Conservation (phyloP, 2,113 vertebrate species). For the Tachysurus vachellii region DNA sequence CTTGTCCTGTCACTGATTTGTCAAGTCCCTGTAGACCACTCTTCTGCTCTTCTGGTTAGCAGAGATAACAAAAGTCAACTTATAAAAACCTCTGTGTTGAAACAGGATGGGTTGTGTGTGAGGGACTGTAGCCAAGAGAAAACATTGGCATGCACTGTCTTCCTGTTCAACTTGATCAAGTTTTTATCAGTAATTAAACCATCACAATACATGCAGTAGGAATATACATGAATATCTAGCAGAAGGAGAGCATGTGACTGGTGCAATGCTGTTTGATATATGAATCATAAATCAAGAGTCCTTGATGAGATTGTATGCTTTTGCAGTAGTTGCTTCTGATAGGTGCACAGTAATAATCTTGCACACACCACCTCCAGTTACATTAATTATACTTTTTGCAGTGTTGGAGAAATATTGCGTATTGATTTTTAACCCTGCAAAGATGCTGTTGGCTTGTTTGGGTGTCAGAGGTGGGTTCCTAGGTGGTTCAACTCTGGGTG, state of each 20-base stretch:
- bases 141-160: neutral
- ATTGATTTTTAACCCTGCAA: neutral
- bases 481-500: no score
- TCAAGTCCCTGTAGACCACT: neutral
- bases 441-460: neutral
- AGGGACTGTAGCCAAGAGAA: neutral
- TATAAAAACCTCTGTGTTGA: neutral
- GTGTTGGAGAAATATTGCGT: neutral
- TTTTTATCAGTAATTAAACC: neutral
- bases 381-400: neutral
- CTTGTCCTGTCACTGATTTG: neutral
- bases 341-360: neutral
- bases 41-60: neutral
- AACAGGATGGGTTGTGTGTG: neutral
- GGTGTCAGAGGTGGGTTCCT: no score
- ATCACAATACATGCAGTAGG: neutral
- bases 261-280: neutral
- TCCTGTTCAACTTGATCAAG: neutral
- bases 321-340: neutral
- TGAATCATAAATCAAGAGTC: neutral
- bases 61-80: conserved; percentile 6
- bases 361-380: neutral
- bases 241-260: neutral
- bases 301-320: neutral
- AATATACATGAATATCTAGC: neutral